These are phyloP conservation scores for Morpho deidamia DNA, from an alignment of 2,888 invertebrate genomes.

Conservation along the genomic window DNA sequence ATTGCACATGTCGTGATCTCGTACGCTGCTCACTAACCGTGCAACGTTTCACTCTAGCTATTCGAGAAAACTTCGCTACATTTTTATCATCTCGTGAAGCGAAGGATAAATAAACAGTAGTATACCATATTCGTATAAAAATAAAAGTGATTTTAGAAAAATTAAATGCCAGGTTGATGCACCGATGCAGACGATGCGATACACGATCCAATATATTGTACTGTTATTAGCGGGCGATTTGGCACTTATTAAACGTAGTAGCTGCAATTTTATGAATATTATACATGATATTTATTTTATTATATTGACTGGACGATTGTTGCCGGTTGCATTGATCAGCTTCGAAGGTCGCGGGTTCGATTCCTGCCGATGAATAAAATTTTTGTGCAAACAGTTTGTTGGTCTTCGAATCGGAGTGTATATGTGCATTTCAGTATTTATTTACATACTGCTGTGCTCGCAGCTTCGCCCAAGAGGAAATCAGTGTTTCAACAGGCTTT, in stretches of 20 bases:
- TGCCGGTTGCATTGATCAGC: too few relatives aligned
- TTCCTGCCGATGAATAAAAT: too few relatives aligned
- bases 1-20: slow-evolving; percentile 30
- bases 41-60: slow-evolving; percentile 73
- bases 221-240: slow-evolving; percentile 9
- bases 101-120: slow-evolving; percentile 38
- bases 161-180: slow-evolving; percentile 4
- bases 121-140: slow-evolving; percentile 45
- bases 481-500: too few relatives aligned
- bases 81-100: slow-evolving; percentile 64
- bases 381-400: too few relatives aligned
- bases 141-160: slow-evolving; percentile 53
- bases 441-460: too few relatives aligned
- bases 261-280: too few relatives aligned
- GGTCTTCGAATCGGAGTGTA: too few relatives aligned
- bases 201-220: slow-evolving; percentile 7
- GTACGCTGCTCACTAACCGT: slow-evolving; percentile 50
- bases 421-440: too few relatives aligned
- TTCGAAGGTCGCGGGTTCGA: too few relatives aligned
- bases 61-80: slow-evolving; percentile 66
- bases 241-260: slow-evolving; percentile 6
- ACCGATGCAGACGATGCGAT: slow-evolving; percentile 1
- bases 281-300: too few relatives aligned
- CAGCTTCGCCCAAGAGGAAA: too few relatives aligned
- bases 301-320: too few relatives aligned